Evolutionary conservation across 2,797 vertebrate genomes (phyloP), one percentile per base, ranked within the genome.

Genomic region (Brachyrhaphis roseni): DNA sequence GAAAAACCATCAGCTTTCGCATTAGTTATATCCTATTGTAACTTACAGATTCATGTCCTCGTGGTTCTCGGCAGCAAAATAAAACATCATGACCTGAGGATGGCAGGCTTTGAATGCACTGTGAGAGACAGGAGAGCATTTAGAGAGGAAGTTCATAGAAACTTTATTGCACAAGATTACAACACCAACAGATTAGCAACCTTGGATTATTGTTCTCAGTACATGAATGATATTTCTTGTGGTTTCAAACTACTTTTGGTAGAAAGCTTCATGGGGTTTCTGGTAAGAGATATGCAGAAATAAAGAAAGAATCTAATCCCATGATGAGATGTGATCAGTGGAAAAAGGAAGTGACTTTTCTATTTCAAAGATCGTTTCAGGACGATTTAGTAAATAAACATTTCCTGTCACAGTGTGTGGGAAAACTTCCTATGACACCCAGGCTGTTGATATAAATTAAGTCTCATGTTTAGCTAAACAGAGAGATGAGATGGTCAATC

Each of bases 51-150:
- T 99, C 98, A 99, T 99, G 87, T 99, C 98, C 59, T 97, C 97
- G 5, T 93, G 92, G 93, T 93, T 98, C 91, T 99, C 98, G 64
- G 98, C 97, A 2, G 98, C 98, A 92, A 99, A 99, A 91, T 97
- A 99, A 94, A 99, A 99, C 88, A 97, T 97, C 97, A 97, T 98
- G 93, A 97, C 97, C 68, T 98, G 96, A 57, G 97, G 97, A 90
- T 99, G 98, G 87, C 96, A 98, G 80, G 98, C 97, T 96, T 98
- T 99, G 88, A 99, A 97, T 12, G 98, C 98, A 92, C 98, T 99
- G 92, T 0, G 79, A 31, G 74, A 82, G 72, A 84, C 0, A 81
- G 18, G 36, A 45, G 28, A 74, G 12, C 1, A 47, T 75, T 59
- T 74, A 31, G 39, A 53, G 8, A 4, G 59, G 5, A 8, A 57